Conservation (phyloP, 2,888 invertebrate genomes). For the Bugula neritina region DNA sequence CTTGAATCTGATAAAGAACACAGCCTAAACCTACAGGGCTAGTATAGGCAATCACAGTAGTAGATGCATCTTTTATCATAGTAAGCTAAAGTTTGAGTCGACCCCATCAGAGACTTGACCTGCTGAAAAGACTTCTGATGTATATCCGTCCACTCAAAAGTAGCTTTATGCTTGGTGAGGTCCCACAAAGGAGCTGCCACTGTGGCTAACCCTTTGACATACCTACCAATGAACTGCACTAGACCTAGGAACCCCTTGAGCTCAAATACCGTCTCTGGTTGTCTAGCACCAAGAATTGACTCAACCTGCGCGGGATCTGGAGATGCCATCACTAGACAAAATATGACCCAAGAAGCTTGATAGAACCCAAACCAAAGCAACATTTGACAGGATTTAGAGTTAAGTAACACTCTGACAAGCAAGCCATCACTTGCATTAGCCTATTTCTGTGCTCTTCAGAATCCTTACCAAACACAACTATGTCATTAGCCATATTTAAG, state of each 20-base stretch:
- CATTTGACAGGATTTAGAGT: not conserved
- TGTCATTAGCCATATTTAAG: constrained; percentile 12
- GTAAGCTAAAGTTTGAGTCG: not conserved
- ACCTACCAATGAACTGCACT: constrained; percentile 12
- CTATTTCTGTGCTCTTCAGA: not conserved
- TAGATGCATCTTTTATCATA: not conserved
- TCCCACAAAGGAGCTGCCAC: not conserved
- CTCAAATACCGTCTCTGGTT: not conserved
- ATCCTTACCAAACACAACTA: not conserved
- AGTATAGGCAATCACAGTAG: not conserved
- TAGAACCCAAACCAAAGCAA: not conserved
- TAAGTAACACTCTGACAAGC: not conserved
- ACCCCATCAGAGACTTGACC: not conserved
- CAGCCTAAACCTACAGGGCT: not conserved
- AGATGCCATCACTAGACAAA: constrained; percentile 15
- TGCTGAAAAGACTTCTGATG: not conserved
- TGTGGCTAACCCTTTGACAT: not conserved
- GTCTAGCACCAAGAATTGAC: not conserved
- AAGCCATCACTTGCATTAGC: not conserved
- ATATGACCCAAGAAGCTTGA: constrained; percentile 13
- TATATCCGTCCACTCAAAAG: too few species aligned
- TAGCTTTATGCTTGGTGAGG: too few species aligned
- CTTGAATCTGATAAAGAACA: not conserved
- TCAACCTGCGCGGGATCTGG: not conserved
- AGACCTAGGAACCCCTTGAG: constrained; percentile 3